Conservation (phyloP, 2,797 vertebrate genomes). For the Xenops minutus region DNA sequence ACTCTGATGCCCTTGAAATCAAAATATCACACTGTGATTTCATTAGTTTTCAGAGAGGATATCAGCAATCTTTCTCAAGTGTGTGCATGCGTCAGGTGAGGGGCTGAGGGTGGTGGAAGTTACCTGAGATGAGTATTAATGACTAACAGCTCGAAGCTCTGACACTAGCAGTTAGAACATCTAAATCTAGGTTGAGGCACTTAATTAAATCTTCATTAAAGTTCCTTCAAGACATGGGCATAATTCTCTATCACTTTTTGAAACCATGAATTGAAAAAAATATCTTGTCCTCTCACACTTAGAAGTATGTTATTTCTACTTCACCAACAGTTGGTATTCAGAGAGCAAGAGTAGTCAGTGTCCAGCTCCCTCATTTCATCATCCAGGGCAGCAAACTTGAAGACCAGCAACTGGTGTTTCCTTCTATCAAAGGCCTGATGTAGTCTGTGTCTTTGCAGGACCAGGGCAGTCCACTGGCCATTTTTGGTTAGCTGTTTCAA, state of each 20-base stretch:
- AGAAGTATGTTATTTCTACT: neutral
- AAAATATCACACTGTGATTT: constrained; percentile 62
- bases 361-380: neutral
- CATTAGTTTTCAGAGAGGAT: constrained; percentile 63
- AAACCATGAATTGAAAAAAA: neutral
- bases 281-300: neutral
- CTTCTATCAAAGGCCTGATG: neutral
- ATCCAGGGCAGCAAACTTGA: neutral
- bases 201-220: constrained; percentile 54
- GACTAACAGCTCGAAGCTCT: constrained; percentile 53
- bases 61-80: constrained; percentile 69
- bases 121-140: constrained; percentile 69
- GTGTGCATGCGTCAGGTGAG: constrained; percentile 39
- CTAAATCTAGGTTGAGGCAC: constrained; percentile 42
- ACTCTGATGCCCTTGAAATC: constrained; percentile 58
- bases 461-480: neutral
- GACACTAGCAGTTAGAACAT: constrained; percentile 16
- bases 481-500: neutral
- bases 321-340: neutral
- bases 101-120: constrained; percentile 50
- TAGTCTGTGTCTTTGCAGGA: neutral
- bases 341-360: neutral
- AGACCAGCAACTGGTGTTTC: neutral
- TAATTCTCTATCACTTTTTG: neutral
- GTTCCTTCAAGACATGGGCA: neutral